A percentile compares a stretch with the other conserved stretches of the same genome.
Evolutionary conservation across 1,140 invertebrate genomes (phyloP).

Genomic region (Drosophila orosa): DNA sequence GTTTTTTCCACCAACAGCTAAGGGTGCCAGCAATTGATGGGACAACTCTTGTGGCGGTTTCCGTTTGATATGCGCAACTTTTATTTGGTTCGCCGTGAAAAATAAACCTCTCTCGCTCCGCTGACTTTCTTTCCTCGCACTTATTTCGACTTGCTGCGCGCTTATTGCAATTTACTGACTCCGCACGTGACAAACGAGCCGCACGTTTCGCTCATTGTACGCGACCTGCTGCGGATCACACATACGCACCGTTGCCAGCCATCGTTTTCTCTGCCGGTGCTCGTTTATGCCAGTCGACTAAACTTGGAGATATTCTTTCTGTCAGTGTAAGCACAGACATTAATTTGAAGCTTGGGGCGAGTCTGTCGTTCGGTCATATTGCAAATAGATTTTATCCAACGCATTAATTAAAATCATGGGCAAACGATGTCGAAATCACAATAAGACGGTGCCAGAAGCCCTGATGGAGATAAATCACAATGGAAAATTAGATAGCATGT

Average conservation of each 20-base stretch:
- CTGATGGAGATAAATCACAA: conserved; percentile 50
- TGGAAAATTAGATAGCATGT: conserved; percentile 37
- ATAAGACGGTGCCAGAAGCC: neutral
- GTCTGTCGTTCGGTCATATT: conserved; percentile 29
- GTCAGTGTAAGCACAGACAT: conserved; percentile 45
- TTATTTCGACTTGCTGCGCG: conserved; percentile 57
- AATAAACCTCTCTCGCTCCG: conserved; percentile 31
- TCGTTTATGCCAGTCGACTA: conserved; percentile 22
- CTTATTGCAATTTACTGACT: conserved; percentile 76
- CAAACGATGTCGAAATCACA: conserved; percentile 10
- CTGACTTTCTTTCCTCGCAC: conserved; percentile 35
- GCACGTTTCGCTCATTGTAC: conserved; percentile 64
- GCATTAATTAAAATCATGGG: conserved; percentile 54
- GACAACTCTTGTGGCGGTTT: conserved; percentile 31
- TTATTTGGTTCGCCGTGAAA: conserved; percentile 43
- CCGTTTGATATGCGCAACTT: conserved; percentile 27
- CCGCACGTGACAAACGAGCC: conserved; percentile 70
- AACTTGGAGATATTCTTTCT: conserved; percentile 26
- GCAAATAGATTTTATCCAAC: conserved; percentile 56
- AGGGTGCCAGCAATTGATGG: conserved; percentile 37
- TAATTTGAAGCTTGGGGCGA: conserved; percentile 44
- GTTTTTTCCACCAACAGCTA: neutral
- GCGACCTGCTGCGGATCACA: conserved; percentile 56
- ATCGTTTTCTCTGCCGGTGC: conserved; percentile 8
- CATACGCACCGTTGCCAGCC: conserved; percentile 48